Percentiles rank a stretch among this genome's conserved stretches.
Evolutionary conservation across 2,888 invertebrate species (phyloP).

Genomic region (Lepidonotus clava): DNA sequence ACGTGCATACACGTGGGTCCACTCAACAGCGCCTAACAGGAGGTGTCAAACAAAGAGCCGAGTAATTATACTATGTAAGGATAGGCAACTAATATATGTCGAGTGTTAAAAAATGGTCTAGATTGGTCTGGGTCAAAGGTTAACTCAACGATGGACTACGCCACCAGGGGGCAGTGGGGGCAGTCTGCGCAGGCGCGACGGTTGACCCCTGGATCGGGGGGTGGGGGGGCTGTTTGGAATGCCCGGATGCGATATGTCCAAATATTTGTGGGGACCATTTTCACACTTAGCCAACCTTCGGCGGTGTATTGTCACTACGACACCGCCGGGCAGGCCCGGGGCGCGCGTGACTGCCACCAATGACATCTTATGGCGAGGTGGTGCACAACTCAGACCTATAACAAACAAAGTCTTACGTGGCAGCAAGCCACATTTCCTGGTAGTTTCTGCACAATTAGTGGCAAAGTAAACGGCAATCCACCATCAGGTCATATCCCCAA

Average conservation of each 20-base stretch:
- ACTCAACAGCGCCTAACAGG: no score
- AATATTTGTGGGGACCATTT: constrained; percentile 48
- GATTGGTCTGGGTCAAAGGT: no score
- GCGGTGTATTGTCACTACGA: not conserved
- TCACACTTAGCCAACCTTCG: not conserved
- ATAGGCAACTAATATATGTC: no score
- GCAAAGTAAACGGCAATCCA: not conserved
- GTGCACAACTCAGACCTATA: not conserved
- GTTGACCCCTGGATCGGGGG: no score
- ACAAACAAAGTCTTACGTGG: not conserved
- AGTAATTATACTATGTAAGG: no score
- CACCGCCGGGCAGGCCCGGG: not conserved
- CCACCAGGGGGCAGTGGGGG: not conserved
- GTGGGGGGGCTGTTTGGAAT: not conserved
- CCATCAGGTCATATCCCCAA: no score
- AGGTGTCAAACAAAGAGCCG: no score
- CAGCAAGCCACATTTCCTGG: not conserved
- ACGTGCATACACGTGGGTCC: no score
- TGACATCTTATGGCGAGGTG: not conserved
- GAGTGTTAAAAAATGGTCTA: no score
- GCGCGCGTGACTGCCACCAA: not conserved
- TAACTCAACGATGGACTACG: no score
- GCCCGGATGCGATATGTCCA: not conserved
- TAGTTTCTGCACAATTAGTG: not conserved
- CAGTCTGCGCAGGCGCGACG: not conserved